Conservation (phyloP, 2,888 invertebrate species). For the Drosophila incognita region DNA sequence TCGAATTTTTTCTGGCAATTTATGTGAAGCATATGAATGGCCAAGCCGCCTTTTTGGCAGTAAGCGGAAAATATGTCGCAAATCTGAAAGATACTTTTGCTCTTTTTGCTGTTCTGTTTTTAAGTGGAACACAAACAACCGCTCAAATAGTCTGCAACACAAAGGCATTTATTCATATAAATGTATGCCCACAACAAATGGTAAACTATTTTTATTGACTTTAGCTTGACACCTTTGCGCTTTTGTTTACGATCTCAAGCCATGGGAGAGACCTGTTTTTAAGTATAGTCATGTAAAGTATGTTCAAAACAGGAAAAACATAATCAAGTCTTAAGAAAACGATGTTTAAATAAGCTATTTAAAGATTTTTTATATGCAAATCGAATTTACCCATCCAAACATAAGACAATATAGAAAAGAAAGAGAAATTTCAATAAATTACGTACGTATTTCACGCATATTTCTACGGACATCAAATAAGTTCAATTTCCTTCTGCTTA, state of each 20-base stretch:
- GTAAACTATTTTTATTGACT: constrained; percentile 77
- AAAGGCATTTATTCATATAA: constrained; percentile 22
- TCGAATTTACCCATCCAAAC: constrained; percentile 4
- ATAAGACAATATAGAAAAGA: background rate
- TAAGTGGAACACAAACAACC: constrained; percentile 77
- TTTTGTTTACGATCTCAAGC: constrained; percentile 69
- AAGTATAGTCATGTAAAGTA: constrained; percentile 21
- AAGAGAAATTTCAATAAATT: constrained; percentile 3
- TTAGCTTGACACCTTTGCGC: constrained; percentile 74
- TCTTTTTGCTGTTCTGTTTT: constrained; percentile 67
- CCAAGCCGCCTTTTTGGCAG: constrained; percentile 36
- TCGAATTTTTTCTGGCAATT: constrained; percentile 21
- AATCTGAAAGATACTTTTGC: constrained; percentile 62
- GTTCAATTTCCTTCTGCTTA: background rate
- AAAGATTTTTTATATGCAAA: constrained; percentile 19
- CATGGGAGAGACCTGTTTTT: constrained; percentile 31
- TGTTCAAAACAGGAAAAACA: constrained; percentile 32
- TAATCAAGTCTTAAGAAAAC: constrained; percentile 26
- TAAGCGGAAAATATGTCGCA: constrained; percentile 51
- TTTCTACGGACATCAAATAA: background rate
- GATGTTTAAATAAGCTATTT: constrained; percentile 10
- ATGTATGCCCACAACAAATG: constrained; percentile 28
- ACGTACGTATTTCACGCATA: background rate
- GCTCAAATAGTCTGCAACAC: constrained; percentile 61
- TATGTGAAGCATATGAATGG: constrained; percentile 35